phyloP scores from a whole-genome alignment of 2,888 invertebrate species.

The Carterocephalus palaemon region DNA sequence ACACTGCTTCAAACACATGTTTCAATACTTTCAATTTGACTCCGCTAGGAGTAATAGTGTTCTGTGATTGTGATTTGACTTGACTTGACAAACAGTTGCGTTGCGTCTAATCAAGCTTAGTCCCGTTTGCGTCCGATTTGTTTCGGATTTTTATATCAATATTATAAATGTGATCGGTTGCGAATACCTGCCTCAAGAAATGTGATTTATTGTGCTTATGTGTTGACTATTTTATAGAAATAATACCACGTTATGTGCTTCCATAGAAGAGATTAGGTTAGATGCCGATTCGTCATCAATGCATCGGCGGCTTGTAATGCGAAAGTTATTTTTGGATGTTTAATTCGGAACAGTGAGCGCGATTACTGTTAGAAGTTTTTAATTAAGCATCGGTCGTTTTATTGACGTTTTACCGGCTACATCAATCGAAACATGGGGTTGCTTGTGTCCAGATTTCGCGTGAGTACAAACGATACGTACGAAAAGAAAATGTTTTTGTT shows the following conservation, averaged over 20 bases:
- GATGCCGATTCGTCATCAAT: slow-evolving; percentile 59
- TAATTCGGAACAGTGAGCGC: slow-evolving; percentile 46
- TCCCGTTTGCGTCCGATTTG: slow-evolving; percentile 34
- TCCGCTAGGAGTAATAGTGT: no score
- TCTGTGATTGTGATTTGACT: no score
- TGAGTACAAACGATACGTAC: slow-evolving; percentile 77
- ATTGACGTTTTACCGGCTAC: neutral
- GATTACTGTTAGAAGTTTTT: slow-evolving; percentile 36
- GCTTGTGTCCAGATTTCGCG: slow-evolving; percentile 83
- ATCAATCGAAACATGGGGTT: slow-evolving; percentile 77
- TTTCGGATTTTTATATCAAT: slow-evolving; percentile 29
- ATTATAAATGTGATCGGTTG: slow-evolving; percentile 15
- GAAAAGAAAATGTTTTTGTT: no score
- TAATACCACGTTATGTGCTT: slow-evolving; percentile 35
- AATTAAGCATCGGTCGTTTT: slow-evolving; percentile 28
- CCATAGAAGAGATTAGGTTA: slow-evolving; percentile 50
- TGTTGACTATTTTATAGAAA: slow-evolving; percentile 28
- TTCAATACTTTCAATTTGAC: no score
- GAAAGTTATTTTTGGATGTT: slow-evolving; percentile 64
- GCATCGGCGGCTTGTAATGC: slow-evolving; percentile 45
- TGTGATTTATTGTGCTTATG: slow-evolving; percentile 27
- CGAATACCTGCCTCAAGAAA: slow-evolving; percentile 20
- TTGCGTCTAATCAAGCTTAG: slow-evolving; percentile 10
- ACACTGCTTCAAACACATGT: no score
- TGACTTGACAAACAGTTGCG: slow-evolving; percentile 1